Conservation (phyloP, 2,888 invertebrate species). For the Apotomis betuletana region DNA sequence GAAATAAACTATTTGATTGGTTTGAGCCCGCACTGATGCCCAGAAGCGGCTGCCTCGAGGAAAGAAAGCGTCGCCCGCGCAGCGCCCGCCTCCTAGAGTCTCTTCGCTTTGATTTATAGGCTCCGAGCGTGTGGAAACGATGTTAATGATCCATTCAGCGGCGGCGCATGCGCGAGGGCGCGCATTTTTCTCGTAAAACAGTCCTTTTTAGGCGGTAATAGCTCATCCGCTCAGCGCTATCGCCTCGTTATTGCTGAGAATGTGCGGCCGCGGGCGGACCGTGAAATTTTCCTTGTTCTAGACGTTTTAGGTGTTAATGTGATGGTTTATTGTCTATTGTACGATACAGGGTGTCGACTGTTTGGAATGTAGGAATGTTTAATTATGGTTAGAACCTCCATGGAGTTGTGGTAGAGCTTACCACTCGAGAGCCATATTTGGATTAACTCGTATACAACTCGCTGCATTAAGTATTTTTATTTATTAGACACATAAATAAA, state of each 20-base stretch:
- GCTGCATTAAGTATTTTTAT: too few relatives aligned
- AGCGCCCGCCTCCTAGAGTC: conserved; percentile 24
- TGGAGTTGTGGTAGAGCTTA: too few relatives aligned
- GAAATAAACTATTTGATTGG: too few relatives aligned
- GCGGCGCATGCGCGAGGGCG: conserved; percentile 38
- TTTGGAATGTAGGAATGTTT: conserved; percentile 10
- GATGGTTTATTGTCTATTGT: conserved; percentile 28
- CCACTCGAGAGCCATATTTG: not conserved
- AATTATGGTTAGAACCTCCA: not conserved
- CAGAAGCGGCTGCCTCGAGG: not conserved
- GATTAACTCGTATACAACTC: not conserved
- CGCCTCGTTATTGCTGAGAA: not conserved
- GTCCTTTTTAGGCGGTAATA: conserved; percentile 53
- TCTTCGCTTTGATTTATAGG: conserved; percentile 52
- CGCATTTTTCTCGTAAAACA: conserved; percentile 52
- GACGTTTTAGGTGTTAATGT: conserved; percentile 19
- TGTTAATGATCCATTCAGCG: conserved; percentile 55
- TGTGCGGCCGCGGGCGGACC: conserved; percentile 38
- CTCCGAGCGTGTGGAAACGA: conserved; percentile 50
- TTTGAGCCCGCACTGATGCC: not conserved
- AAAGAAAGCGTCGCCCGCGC: not conserved
- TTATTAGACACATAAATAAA: too few relatives aligned
- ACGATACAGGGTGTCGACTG: conserved; percentile 10
- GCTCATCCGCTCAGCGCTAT: conserved; percentile 33
- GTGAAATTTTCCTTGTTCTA: conserved; percentile 49